Evolutionary conservation across 2,113 vertebrate genomes (phyloP).

Genomic region (Bagarius yarrelli): DNA sequence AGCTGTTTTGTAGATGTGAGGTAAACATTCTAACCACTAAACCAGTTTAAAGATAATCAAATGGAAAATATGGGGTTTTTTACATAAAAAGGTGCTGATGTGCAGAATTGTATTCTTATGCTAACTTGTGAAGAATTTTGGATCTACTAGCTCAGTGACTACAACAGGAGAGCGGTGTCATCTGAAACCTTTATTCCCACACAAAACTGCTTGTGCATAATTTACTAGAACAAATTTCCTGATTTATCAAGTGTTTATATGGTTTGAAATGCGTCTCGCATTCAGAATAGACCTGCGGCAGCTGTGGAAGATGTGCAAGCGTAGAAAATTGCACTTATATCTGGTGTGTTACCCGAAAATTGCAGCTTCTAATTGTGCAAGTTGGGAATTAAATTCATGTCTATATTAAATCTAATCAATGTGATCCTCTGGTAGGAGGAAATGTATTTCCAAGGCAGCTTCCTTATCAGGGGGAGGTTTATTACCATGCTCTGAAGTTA

Average conservation of each 20-base stretch:
- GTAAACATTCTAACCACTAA: background rate
- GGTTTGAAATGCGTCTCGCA: background rate
- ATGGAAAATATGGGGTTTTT: background rate
- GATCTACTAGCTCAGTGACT: slow-evolving; percentile 1
- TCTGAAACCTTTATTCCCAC: background rate
- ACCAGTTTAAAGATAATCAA: background rate
- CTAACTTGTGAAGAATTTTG: slow-evolving; percentile 13
- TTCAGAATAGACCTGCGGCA: background rate
- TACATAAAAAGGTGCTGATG: background rate
- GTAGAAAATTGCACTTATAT: slow-evolving; percentile 2
- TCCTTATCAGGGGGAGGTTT: slow-evolving; percentile 27
- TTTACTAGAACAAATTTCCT: background rate
- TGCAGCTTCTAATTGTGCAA: slow-evolving; percentile 17
- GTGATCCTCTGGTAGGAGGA: slow-evolving; percentile 28
- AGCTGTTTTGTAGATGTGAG: no score
- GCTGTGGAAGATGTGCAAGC: background rate
- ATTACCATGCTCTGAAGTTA: slow-evolving; percentile 19
- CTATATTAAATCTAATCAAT: slow-evolving; percentile 33
- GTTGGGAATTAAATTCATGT: slow-evolving; percentile 18
- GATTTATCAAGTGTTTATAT: background rate
- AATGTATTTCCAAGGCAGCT: slow-evolving; percentile 10
- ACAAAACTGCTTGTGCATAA: background rate
- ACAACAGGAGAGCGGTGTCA: background rate
- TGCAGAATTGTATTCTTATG: background rate
- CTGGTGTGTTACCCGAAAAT: background rate